phyloP scores from a whole-genome alignment of 2,888 invertebrate species.

The Phorcus lineatus region DNA sequence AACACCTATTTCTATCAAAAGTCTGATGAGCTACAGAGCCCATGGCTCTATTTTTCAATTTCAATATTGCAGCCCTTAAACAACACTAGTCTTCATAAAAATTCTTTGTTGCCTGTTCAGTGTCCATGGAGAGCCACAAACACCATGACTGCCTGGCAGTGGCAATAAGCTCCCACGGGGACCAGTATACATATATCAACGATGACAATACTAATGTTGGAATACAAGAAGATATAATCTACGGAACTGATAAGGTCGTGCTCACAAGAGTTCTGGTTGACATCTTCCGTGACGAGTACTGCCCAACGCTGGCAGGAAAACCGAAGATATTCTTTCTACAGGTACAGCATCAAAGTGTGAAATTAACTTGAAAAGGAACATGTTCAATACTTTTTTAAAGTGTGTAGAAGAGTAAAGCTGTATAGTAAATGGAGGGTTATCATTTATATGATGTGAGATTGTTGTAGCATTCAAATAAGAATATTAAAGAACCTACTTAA shows the following conservation, averaged over 20 bases:
- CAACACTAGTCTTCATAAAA: no score
- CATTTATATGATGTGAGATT: no score
- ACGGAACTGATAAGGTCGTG: slow-evolving; percentile 44
- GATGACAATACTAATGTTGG: slow-evolving; percentile 88
- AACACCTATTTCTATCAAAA: no score
- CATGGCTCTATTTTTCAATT: no score
- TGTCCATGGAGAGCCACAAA: slow-evolving; percentile 85
- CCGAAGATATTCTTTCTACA: slow-evolving; percentile 85
- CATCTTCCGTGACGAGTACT: slow-evolving; percentile 81
- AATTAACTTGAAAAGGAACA: background rate
- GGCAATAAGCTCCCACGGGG: slow-evolving; percentile 91
- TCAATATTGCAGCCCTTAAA: no score
- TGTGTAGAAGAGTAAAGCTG: no score
- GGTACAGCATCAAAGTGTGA: slow-evolving; percentile 72
- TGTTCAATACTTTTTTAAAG: no score
- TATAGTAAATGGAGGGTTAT: no score
- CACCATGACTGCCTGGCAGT: slow-evolving; percentile 88
- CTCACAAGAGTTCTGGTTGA: slow-evolving; percentile 77
- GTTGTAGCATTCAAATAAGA: no score
- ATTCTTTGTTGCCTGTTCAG: slow-evolving; percentile 72
- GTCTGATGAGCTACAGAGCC: no score
- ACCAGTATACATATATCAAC: slow-evolving; percentile 88
- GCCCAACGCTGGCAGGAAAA: slow-evolving; percentile 89
- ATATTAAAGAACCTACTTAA: no score
- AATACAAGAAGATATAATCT: slow-evolving; percentile 49